Percentiles rank a stretch among this genome's conserved stretches.
Conservation (phyloP, 2,113 vertebrate species). For the Lathamus discolor region DNA sequence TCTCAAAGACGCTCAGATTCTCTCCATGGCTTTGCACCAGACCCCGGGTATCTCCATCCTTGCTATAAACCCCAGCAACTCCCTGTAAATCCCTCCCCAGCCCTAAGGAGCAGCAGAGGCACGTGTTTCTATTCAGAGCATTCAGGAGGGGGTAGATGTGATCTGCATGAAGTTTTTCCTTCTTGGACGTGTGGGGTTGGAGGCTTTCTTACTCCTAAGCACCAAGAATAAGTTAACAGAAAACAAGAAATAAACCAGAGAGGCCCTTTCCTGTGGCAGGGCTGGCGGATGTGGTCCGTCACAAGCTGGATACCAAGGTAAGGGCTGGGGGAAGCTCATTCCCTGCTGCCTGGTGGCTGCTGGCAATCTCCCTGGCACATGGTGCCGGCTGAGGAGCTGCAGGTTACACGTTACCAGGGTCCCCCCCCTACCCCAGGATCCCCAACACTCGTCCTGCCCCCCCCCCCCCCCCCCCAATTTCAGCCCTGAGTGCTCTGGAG, state of each 20-base stretch:
- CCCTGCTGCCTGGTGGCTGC: background rate
- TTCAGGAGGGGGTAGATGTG: background rate
- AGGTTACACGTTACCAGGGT: background rate
- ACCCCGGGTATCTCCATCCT: background rate
- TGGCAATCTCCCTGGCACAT: accelerated
- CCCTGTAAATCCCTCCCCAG: background rate
- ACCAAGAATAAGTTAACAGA: background rate
- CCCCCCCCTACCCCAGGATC: background rate
- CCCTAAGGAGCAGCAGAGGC: background rate
- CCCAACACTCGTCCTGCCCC: background rate
- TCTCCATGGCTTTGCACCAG: background rate
- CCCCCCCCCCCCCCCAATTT: no score
- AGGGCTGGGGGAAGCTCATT: background rate
- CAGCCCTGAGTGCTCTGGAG: background rate
- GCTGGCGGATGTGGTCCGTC: accelerated
- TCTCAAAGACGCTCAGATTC: background rate
- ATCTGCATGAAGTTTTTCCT: background rate
- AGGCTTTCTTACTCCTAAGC: background rate
- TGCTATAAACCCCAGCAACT: background rate
- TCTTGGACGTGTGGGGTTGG: background rate
- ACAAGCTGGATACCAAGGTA: background rate
- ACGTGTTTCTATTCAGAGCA: background rate
- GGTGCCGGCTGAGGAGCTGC: background rate
- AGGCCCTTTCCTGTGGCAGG: background rate
- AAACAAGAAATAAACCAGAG: background rate